phyloP scores from a whole-genome alignment of 1,140 invertebrate genomes.

The Heliconius melpomene region DNA sequence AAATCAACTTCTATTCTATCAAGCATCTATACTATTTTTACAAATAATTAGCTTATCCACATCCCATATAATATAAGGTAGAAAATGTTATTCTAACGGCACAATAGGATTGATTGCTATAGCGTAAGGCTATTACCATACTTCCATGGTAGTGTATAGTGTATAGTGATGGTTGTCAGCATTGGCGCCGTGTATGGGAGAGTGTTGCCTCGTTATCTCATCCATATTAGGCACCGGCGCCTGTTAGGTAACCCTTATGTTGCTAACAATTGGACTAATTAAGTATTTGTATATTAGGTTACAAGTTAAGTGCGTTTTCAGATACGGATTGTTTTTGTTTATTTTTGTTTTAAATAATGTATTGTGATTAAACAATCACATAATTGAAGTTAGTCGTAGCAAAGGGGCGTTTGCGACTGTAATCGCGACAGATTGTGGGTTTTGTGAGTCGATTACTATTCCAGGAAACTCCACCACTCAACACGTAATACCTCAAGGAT shows the following conservation, averaged over 20 bases:
- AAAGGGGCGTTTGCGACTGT: not conserved
- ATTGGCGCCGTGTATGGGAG: slow-evolving; percentile 40
- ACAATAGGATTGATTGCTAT: slow-evolving; percentile 28
- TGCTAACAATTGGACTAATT: slow-evolving; percentile 29
- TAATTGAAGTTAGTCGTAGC: not conserved
- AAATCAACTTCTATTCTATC: no score
- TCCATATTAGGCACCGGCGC: slow-evolving; percentile 58
- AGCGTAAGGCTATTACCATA: not conserved
- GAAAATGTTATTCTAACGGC: slow-evolving; percentile 21
- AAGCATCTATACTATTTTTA: not conserved
- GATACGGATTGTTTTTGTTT: not conserved
- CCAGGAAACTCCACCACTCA: no score
- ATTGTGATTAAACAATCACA: not conserved
- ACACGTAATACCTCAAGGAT: no score
- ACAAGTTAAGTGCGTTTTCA: not conserved
- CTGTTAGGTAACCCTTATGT: slow-evolving; percentile 18
- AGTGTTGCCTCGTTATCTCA: slow-evolving; percentile 49
- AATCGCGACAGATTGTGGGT: not conserved
- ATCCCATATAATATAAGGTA: not conserved
- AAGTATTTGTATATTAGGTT: slow-evolving; percentile 27
- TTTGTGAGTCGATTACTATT: not conserved
- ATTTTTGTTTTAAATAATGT: not conserved
- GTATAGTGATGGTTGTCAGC: slow-evolving; percentile 36
- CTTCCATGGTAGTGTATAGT: slow-evolving; percentile 18
- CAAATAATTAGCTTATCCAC: slow-evolving; percentile 4